phyloP scores from a whole-genome alignment of 1,140 invertebrate species.

The Parapsyche elsis region DNA sequence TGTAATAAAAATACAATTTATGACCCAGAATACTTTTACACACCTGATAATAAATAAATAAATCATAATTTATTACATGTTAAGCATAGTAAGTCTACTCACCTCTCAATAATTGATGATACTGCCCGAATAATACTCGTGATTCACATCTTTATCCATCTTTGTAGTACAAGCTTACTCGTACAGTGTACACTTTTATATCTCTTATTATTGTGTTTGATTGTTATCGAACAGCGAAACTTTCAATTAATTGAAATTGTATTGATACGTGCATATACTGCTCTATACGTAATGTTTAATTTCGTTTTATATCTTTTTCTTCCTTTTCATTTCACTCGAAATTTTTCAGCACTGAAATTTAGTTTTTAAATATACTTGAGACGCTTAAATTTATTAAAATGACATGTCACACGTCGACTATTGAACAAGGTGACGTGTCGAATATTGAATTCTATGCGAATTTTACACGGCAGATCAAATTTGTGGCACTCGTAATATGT shows the following conservation, averaged over 20 bases:
- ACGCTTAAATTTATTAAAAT: no score
- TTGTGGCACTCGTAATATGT: no score
- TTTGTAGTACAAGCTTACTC: not conserved
- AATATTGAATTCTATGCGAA: no score
- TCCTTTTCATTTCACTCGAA: conserved; percentile 12
- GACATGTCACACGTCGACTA: no score
- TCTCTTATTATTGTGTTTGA: not conserved
- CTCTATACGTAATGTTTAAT: not conserved
- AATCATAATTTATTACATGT: conserved; percentile 4
- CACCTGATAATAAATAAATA: not conserved
- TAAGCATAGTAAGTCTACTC: conserved; percentile 10
- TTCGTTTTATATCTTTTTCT: conserved; percentile 14
- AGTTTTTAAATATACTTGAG: no score
- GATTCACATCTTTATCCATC: conserved; percentile 25
- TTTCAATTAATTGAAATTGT: not conserved
- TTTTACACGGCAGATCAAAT: no score
- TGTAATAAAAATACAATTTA: no score
- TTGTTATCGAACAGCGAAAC: not conserved
- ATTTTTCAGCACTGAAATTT: not conserved
- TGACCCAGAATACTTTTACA: no score
- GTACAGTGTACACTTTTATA: not conserved
- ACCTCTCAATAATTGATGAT: conserved; percentile 21
- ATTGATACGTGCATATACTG: not conserved
- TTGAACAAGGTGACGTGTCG: no score
- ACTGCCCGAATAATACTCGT: conserved; percentile 1